Conservation (phyloP, 1,140 invertebrate genomes). For the Asobara japonica region DNA sequence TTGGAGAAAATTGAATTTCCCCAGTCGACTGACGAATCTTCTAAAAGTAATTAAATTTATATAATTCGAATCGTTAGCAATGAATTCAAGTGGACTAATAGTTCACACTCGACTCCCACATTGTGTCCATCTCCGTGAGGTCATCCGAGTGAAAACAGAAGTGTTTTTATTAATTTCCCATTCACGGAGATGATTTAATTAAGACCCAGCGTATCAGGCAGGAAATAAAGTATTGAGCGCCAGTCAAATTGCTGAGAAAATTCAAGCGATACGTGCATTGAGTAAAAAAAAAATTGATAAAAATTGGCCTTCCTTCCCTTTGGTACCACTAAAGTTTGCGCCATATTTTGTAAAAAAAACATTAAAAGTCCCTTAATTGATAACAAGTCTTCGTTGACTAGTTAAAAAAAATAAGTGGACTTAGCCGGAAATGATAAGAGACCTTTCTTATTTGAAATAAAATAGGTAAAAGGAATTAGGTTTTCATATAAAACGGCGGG, state of each 20-base stretch:
- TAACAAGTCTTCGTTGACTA: too few relatives aligned
- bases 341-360: too few relatives aligned
- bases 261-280: not conserved
- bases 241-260: not conserved
- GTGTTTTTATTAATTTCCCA: slow-evolving; percentile 7
- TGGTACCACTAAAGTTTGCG: too few relatives aligned
- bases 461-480: not conserved
- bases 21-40: too few relatives aligned
- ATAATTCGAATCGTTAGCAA: not conserved
- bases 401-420: too few relatives aligned
- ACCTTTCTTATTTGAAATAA: too few relatives aligned
- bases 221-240: not conserved
- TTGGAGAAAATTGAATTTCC: too few relatives aligned
- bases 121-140: not conserved
- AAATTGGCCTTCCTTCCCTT: not conserved
- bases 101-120: not conserved
- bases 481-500: too few relatives aligned
- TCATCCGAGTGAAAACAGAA: not conserved
- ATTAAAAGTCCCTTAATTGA: too few relatives aligned
- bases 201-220: not conserved
- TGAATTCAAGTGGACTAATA: not conserved
- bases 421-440: too few relatives aligned
- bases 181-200: not conserved
- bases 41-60: too few relatives aligned
- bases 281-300: not conserved